A percentile compares a stretch with the other conserved stretches of the same genome.
These are phyloP conservation scores for Pollenia angustigena DNA, from an alignment of 2,888 invertebrate species.

Conservation along the genomic window DNA sequence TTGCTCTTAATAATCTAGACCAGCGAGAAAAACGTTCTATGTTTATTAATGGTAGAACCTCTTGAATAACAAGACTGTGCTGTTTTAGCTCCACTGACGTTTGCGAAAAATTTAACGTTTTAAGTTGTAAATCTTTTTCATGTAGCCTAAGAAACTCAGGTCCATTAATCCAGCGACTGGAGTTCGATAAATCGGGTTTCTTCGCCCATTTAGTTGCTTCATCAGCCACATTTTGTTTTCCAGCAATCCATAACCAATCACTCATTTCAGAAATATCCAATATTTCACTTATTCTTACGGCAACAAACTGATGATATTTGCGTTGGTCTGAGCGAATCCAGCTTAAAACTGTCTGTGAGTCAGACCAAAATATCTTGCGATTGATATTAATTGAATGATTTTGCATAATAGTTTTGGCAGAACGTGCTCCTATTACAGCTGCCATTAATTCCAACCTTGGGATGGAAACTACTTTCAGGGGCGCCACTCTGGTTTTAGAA, in stretches of 20 bases:
- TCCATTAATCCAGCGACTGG: conserved; percentile 34
- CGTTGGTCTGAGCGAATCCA: too few species aligned
- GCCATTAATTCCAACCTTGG: conserved; percentile 60
- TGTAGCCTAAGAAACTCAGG: conserved; percentile 3
- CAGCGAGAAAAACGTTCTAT: conserved; percentile 46
- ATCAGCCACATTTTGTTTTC: conserved; percentile 17
- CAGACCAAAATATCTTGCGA: conserved; percentile 20
- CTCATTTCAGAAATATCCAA: conserved; percentile 20
- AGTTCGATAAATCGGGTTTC: conserved; percentile 12
- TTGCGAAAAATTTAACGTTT: too few species aligned
- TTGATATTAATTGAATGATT: conserved; percentile 5
- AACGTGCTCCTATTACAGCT: conserved; percentile 66
- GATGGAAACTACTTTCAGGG: conserved; percentile 58
- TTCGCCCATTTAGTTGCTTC: conserved; percentile 16
- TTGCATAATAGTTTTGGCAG: conserved; percentile 22
- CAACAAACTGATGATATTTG: conserved; percentile 41
- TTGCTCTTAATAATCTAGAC: conserved; percentile 10
- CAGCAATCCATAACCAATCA: conserved; percentile 37
- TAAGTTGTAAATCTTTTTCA: not conserved
- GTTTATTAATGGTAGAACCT: conserved; percentile 3
- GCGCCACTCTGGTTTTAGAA: conserved; percentile 28
- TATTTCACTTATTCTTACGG: conserved; percentile 43
- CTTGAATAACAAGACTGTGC: not conserved
- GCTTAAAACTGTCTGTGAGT: conserved; percentile 21
- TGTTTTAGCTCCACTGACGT: not conserved